These are phyloP conservation scores for Eumaeus atala DNA, from an alignment of 1,140 invertebrate genomes.

Conservation along the genomic window DNA sequence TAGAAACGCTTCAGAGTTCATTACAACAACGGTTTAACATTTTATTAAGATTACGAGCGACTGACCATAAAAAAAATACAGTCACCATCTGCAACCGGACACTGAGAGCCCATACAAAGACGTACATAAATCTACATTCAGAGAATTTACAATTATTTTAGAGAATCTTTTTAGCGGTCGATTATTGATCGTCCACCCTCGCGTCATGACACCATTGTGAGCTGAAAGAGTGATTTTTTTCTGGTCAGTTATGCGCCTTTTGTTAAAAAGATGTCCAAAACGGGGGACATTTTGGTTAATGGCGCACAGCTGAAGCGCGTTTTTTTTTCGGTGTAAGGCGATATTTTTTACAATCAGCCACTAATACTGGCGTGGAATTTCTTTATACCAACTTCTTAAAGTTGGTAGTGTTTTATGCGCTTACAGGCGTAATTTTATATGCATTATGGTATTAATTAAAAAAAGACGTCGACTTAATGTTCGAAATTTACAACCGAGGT, in stretches of 20 bases:
- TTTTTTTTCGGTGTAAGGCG: conserved; percentile 16
- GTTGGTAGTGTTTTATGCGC: too few species aligned
- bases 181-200: conserved; percentile 61
- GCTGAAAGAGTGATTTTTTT: conserved; percentile 51
- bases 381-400: too few species aligned
- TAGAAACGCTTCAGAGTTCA: too few species aligned
- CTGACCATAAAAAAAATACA: too few species aligned
- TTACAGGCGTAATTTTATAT: too few species aligned
- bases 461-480: too few species aligned
- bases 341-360: conserved; percentile 4
- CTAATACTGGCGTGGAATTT: conserved; percentile 3
- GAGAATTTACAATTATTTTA: conserved; percentile 56
- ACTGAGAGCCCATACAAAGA: conserved; percentile 44
- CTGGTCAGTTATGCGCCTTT: conserved; percentile 57
- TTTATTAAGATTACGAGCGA: too few species aligned
- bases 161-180: conserved; percentile 34
- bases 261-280: conserved; percentile 58
- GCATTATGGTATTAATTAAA: too few species aligned
- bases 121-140: conserved; percentile 58
- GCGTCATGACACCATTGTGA: conserved; percentile 45
- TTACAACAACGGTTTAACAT: too few species aligned
- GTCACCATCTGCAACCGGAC: conserved; percentile 54
- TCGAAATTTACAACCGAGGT: too few species aligned
- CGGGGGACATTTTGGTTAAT: conserved; percentile 50
- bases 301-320: conserved; percentile 43